Percentiles rank a stretch among this genome's conserved stretches.
These are phyloP conservation scores for Leucoraja ocellata DNA, from an alignment of 2,797 vertebrate genomes.

Conservation along the genomic window DNA sequence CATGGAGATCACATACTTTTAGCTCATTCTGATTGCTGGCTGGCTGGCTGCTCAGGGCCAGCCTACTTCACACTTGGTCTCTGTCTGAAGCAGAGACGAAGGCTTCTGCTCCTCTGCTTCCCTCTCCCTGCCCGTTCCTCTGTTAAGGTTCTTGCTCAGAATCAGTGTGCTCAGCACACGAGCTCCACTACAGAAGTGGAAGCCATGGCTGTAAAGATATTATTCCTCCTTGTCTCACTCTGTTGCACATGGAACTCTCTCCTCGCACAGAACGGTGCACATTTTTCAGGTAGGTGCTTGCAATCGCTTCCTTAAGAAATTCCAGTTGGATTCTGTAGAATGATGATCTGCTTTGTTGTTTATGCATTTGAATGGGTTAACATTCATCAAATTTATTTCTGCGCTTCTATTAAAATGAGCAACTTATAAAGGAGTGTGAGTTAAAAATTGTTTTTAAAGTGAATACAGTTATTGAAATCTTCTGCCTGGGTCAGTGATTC, in stretches of 20 bases:
- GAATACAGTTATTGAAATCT: not conserved
- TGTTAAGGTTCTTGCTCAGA: not conserved
- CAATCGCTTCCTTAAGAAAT: no score
- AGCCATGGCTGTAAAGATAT: constrained; percentile 5
- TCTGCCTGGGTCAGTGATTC: not conserved
- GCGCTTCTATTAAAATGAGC: not conserved
- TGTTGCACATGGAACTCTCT: not conserved
- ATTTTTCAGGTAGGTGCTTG: constrained; percentile 12
- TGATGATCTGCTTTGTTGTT: not conserved
- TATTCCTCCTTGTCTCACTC: not conserved
- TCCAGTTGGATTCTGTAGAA: not conserved
- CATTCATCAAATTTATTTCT: not conserved
- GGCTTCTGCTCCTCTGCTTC: not conserved
- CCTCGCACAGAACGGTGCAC: not conserved
- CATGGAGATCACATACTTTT: not conserved
- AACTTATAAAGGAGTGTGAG: not conserved
- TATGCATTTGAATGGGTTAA: not conserved
- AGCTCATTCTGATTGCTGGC: not conserved
- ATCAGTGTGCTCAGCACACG: constrained; percentile 11
- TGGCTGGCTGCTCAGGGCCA: constrained; percentile 17
- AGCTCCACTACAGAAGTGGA: not conserved
- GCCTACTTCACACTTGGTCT: constrained; percentile 32
- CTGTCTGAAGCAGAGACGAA: not conserved
- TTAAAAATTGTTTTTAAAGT: not conserved
- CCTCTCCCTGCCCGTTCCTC: not conserved